Percentiles rank a stretch among this genome's conserved stretches.
These are phyloP conservation scores for Alethe diademata DNA, from an alignment of 2,113 vertebrate genomes.

Conservation along the genomic window DNA sequence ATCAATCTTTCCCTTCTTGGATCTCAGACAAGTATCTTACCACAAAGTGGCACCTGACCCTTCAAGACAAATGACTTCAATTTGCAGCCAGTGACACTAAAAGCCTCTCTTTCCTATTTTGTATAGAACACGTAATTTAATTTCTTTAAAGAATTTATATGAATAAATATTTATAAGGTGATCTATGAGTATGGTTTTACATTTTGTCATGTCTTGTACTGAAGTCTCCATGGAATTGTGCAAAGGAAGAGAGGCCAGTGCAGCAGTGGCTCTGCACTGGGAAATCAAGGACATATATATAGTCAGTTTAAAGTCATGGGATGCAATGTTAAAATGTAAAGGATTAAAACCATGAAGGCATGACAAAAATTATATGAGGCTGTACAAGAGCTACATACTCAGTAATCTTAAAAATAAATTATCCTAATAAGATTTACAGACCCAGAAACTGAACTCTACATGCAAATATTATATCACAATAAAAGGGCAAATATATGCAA, in stretches of 20 bases:
- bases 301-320: neutral
- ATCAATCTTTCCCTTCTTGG: conserved; percentile 68
- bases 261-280: neutral
- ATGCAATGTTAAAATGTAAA: neutral
- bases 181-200: conserved; percentile 60
- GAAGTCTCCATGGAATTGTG: neutral
- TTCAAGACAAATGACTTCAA: conserved; percentile 74
- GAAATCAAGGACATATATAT: neutral
- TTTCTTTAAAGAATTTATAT: conserved; percentile 69
- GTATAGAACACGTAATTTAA: conserved; percentile 61
- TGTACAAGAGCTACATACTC: neutral
- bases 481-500: neutral
- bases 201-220: conserved; percentile 31
- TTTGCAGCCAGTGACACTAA: conserved; percentile 71
- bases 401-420: neutral
- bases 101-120: conserved; percentile 60
- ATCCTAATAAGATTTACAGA: neutral
- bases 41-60: conserved; percentile 71
- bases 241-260: neutral
- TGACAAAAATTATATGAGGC: neutral
- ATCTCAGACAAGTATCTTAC: conserved; percentile 65
- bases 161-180: conserved; percentile 73
- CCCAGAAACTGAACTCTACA: neutral
- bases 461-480: neutral
- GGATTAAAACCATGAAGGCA: neutral